Conservation (phyloP, 2,113 vertebrate genomes). For the Caranx ignobilis region DNA sequence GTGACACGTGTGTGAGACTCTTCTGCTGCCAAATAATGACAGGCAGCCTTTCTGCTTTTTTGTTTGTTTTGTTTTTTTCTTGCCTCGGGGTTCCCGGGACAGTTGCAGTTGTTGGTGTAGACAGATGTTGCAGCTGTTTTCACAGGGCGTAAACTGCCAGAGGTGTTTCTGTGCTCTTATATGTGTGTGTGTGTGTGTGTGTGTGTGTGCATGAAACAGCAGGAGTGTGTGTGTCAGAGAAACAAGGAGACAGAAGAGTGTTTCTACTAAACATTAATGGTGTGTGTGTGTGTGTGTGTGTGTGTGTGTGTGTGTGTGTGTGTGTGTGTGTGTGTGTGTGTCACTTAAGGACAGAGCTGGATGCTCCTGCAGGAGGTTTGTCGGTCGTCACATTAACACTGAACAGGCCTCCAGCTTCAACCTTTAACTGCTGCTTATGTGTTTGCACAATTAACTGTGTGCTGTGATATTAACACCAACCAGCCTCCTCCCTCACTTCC, state of each 20-base stretch:
- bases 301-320: not conserved
- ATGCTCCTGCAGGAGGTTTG: conserved; percentile 1
- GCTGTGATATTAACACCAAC: not conserved
- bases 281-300: not conserved
- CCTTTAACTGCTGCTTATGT: conserved; percentile 7
- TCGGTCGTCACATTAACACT: conserved; percentile 20
- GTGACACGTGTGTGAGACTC: conserved; percentile 34
- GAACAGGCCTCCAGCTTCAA: conserved; percentile 26
- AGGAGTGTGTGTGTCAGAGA: not conserved
- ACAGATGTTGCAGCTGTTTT: conserved; percentile 64
- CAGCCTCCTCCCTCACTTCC: not conserved
- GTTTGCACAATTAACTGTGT: conserved; percentile 32
- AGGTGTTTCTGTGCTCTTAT: conserved; percentile 34
- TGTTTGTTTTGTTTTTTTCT: not conserved
- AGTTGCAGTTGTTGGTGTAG: conserved; percentile 42
- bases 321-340: not conserved
- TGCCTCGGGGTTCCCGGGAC: conserved; percentile 30
- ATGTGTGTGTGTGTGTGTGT: not conserved
- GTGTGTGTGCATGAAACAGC: not conserved
- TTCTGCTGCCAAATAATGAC: conserved; percentile 29
- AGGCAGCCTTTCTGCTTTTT: not conserved
- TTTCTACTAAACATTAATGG: conserved; percentile 12
- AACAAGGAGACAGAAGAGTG: not conserved
- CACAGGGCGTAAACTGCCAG: conserved; percentile 13
- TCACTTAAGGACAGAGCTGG: conserved; percentile 27